Evolutionary conservation across 92 coral and sea anemone species (phyloP).

Genomic region (Hydrozoanthus gracilis): DNA sequence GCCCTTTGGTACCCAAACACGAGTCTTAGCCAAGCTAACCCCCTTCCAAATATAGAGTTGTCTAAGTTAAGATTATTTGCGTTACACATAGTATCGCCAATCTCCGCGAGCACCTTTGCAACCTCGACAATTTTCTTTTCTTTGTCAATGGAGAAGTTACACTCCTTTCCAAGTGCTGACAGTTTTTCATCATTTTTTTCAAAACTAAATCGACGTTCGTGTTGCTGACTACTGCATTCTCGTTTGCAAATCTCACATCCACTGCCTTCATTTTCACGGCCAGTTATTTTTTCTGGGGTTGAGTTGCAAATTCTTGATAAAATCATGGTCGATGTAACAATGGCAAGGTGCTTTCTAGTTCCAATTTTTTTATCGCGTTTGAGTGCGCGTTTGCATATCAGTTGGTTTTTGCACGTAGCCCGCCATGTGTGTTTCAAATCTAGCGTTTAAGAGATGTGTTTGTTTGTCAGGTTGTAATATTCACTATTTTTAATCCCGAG

Average conservation of each 20-base stretch:
- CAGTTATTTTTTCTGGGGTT: neutral
- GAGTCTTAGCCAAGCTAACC: neutral
- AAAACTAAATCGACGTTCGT: neutral
- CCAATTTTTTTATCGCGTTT: neutral
- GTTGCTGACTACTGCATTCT: neutral
- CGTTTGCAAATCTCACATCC: neutral
- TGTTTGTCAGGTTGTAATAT: neutral
- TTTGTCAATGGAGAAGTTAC: neutral
- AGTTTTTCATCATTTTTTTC: neutral
- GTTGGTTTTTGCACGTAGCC: neutral
- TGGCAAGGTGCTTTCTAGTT: neutral
- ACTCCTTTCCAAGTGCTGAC: neutral
- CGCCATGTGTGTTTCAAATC: neutral
- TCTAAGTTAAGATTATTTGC: neutral
- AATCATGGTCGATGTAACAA: neutral
- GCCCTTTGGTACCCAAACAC: neutral
- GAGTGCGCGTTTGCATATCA: neutral
- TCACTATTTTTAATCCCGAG: constrained; percentile 9
- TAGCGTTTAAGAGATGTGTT: neutral
- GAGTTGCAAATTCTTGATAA: neutral
- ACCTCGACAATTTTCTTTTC: constrained; percentile 6
- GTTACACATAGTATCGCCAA: neutral
- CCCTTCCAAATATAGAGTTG: neutral
- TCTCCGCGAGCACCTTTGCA: constrained; percentile 29
- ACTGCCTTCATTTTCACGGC: no score